Base-by-base conservation (phyloP, 2,113 vertebrate species). In the Notarius quadriscutis region DNA sequence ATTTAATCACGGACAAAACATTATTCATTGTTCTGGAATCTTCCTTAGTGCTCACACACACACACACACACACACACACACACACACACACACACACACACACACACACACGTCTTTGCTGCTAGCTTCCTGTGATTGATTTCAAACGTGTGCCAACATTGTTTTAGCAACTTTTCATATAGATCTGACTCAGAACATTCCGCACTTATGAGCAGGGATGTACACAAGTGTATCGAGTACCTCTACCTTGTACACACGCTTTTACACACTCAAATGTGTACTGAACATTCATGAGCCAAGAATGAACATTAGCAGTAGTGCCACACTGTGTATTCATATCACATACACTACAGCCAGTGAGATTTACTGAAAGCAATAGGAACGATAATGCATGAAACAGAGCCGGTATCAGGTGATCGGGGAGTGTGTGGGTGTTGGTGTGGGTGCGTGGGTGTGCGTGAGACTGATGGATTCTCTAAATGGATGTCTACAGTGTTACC, bases 391-490 rank as follows among this genome's bases (percentile, higher is more conserved):
- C 57, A 25, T 63, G 7, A 41, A 71, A 69, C 75, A 62, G 50
- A 79, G 63, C 69, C 27, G 48, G 72, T n/a, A 69, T 83, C 83
- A 83, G 67, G 81, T 84, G 41, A 6, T 30, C 14, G 27, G 12
- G 0, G 75, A 86, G n/a, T 75, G 63, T 69, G 60, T 50, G 58
- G 11, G 57, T 87, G 67, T 85, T 11, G 57, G 81, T 84, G 86
- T 87, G 81, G 79, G 83, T 81, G 57, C 77, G 57, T 55, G 81
- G 1, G 57, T 78, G 77, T 62, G 62, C 30, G 53, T 50, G 83
- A 67, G 60, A 65, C 50, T 10, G 82, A 90, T 92, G 77, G 85
- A 87, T 82, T 87, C 87, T 89, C 92, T 93, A 92, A 92, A 88
- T 89, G 69, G 75, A 88, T 89, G 89, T 88, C 88, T 82, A 75